Percentiles rank a stretch among this genome's conserved stretches.
Conservation (phyloP, 2,888 invertebrate species). For the Pseudococcus longispinus region DNA sequence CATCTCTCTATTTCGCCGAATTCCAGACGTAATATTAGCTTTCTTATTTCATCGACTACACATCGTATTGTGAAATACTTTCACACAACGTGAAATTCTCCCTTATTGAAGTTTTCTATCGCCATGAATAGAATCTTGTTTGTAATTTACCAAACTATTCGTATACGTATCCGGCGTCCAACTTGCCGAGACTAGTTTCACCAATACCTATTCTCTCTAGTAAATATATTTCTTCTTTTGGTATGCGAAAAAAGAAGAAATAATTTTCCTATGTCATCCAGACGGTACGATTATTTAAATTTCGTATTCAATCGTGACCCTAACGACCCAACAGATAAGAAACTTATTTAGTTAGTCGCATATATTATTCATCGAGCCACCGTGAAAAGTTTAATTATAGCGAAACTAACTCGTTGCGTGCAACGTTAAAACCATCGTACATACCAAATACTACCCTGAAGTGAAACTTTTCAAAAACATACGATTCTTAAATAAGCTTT, state of each 20-base stretch:
- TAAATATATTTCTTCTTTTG: background rate
- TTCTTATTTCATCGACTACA: background rate
- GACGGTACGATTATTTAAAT: conserved; percentile 5
- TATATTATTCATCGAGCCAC: background rate
- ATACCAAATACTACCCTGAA: background rate
- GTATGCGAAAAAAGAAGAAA: background rate
- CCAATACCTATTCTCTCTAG: background rate
- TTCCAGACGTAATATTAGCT: background rate
- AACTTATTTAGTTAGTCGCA: background rate
- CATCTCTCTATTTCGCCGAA: background rate
- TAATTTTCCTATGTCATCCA: conserved; percentile 10
- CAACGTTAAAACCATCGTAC: background rate
- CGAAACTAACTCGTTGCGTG: background rate
- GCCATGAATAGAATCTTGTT: background rate
- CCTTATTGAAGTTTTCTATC: background rate
- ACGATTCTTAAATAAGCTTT: no score
- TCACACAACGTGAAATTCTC: background rate
- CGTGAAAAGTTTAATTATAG: background rate
- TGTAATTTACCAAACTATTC: conserved; percentile 28
- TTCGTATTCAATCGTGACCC: background rate
- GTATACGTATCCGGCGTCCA: background rate
- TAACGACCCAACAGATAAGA: background rate
- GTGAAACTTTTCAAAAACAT: background rate
- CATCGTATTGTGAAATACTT: background rate
- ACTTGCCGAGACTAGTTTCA: background rate